Conservation (phyloP, 2,888 invertebrate species). For the Aporophyla lueneburgensis region DNA sequence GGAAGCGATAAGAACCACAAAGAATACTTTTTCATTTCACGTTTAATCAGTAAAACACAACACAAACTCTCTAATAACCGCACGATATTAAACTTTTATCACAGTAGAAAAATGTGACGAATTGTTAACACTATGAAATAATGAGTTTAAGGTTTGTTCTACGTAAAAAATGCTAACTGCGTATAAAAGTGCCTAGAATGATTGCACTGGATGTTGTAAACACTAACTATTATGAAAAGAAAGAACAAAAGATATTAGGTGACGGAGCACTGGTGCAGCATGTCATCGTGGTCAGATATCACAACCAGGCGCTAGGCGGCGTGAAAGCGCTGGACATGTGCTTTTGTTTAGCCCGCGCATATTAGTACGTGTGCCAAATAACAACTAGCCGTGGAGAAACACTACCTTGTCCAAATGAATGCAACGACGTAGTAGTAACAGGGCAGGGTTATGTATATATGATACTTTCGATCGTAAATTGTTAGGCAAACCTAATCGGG, state of each 20-base stretch:
- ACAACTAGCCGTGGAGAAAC: constrained; percentile 86
- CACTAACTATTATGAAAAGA: constrained; percentile 68
- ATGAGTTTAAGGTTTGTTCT: constrained; percentile 1
- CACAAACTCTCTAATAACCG: constrained; percentile 18
- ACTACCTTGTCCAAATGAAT: constrained; percentile 74
- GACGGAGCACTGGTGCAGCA: constrained; percentile 77
- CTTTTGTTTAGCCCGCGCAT: constrained; percentile 83
- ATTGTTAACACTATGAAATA: constrained; percentile 26
- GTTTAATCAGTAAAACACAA: constrained; percentile 49
- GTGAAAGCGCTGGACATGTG: constrained; percentile 86
- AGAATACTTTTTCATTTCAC: constrained; percentile 52
- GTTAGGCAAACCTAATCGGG: constrained; percentile 71
- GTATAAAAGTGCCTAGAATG: background rate
- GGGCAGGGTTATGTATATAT: constrained; percentile 72
- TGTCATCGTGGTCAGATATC: constrained; percentile 84
- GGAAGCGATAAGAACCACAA: constrained; percentile 57
- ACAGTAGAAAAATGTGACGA: constrained; percentile 26
- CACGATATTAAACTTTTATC: constrained; percentile 28
- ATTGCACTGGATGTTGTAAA: constrained; percentile 29
- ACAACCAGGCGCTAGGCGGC: constrained; percentile 81
- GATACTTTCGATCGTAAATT: constrained; percentile 83
- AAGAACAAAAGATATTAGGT: constrained; percentile 71
- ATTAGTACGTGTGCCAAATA: constrained; percentile 86
- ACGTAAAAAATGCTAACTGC: constrained; percentile 14
- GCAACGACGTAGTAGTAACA: constrained; percentile 59